Conservation (phyloP, 2,113 vertebrate species). For the Cephalopholis sonnerati region DNA sequence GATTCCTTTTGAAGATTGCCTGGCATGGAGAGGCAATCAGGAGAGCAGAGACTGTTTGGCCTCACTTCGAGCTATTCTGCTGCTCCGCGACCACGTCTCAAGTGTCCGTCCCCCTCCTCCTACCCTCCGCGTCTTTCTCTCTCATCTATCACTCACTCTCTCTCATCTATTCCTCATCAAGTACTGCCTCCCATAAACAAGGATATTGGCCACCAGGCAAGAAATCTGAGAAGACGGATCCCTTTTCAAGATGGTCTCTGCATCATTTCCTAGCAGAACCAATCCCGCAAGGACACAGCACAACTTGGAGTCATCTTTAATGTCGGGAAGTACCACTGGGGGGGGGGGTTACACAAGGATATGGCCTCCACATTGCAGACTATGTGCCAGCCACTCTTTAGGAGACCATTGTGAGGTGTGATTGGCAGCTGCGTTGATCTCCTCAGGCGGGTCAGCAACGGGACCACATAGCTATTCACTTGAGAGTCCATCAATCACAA, state of each 20-base stretch:
- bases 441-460: conserved; percentile 45
- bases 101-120: conserved; percentile 48
- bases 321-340: not conserved
- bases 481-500: conserved; percentile 75
- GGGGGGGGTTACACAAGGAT: not conserved
- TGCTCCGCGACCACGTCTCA: conserved; percentile 54
- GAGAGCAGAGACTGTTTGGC: conserved; percentile 58
- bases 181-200: conserved; percentile 55
- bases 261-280: conserved; percentile 50
- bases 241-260: conserved; percentile 53
- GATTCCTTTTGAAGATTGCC: conserved; percentile 76
- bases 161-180: conserved; percentile 73
- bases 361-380: not conserved
- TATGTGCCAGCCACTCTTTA: not conserved
- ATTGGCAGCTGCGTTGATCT: conserved; percentile 69
- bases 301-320: conserved; percentile 30
- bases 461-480: conserved; percentile 57
- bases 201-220: conserved; percentile 58
- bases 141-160: conserved; percentile 66
- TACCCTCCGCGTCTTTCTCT: conserved; percentile 12
- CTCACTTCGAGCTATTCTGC: conserved; percentile 61
- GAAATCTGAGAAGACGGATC: conserved; percentile 61
- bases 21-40: conserved; percentile 67
- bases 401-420: conserved; percentile 40
- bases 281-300: conserved; percentile 32